Percentiles rank a stretch among this genome's conserved stretches.
Evolutionary conservation across 2,113 vertebrate genomes (phyloP).

Genomic region (Cryptotis parvus): DNA sequence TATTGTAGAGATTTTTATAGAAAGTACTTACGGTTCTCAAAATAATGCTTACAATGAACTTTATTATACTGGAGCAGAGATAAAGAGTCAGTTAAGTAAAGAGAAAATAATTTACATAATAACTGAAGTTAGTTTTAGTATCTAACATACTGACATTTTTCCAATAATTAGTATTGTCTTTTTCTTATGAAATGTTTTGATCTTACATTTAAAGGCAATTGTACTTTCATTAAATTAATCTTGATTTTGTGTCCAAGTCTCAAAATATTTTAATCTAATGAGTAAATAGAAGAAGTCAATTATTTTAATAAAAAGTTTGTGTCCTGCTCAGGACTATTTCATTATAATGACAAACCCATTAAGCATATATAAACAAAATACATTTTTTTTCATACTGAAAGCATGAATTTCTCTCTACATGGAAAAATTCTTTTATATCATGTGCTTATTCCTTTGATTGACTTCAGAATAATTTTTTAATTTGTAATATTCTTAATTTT

Average conservation of each 20-base stretch:
- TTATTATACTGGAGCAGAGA: background rate
- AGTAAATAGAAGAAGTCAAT: constrained; percentile 44
- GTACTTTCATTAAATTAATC: constrained; percentile 2
- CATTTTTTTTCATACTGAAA: background rate
- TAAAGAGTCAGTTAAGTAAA: background rate
- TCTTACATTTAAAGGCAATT: background rate
- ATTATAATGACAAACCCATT: constrained; percentile 5
- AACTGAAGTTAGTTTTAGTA: background rate
- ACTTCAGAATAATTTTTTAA: background rate
- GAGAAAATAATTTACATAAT: background rate
- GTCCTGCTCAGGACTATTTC: background rate
- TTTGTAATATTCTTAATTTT: constrained; percentile 44
- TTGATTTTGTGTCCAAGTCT: constrained; percentile 60
- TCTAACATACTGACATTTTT: constrained; percentile 22
- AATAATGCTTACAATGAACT: background rate
- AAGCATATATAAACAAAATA: constrained; percentile 3
- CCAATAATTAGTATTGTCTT: background rate
- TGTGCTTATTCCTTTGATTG: background rate
- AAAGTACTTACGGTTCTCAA: background rate
- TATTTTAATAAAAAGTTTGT: constrained; percentile 33
- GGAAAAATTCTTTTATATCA: background rate
- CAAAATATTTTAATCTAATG: constrained; percentile 29
- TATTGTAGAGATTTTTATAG: background rate
- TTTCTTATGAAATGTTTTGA: background rate
- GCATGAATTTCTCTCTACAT: background rate